Conservation (phyloP, 1,140 invertebrate species). For the Drosophila sturtevanti region DNA sequence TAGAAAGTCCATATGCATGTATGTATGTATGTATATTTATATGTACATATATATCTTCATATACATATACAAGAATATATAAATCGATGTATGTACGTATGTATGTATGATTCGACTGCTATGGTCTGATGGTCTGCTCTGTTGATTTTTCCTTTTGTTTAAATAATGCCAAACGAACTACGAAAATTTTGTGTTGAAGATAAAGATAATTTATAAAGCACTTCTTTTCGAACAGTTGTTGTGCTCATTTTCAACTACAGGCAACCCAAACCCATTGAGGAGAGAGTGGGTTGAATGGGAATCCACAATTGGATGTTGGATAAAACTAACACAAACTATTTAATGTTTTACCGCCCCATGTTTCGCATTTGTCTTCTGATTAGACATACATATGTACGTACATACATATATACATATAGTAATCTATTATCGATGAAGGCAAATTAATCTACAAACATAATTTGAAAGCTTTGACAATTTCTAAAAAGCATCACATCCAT, state of each 20-base stretch:
- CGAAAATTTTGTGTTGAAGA: slow-evolving; percentile 33
- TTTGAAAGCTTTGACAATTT: slow-evolving; percentile 26
- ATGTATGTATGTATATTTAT: not conserved
- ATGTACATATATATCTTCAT: not conserved
- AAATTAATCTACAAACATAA: slow-evolving; percentile 28
- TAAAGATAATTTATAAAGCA: slow-evolving; percentile 75
- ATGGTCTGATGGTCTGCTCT: slow-evolving; percentile 33
- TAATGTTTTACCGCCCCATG: not conserved
- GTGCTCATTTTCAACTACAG: not conserved
- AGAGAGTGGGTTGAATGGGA: not conserved
- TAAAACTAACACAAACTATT: not conserved
- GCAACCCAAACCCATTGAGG: no score
- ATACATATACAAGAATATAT: not conserved
- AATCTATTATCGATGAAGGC: slow-evolving; percentile 56
- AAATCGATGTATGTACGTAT: not conserved
- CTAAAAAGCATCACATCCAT: not conserved
- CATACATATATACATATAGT: not conserved
- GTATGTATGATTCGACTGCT: slow-evolving; percentile 10
- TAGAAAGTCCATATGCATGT: not conserved
- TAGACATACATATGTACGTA: slow-evolving; percentile 37
- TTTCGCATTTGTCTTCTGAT: slow-evolving; percentile 62
- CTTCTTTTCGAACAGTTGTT: slow-evolving; percentile 47
- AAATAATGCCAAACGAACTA: slow-evolving; percentile 67
- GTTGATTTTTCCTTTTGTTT: slow-evolving; percentile 60
- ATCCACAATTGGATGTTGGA: not conserved